Base-by-base conservation (phyloP, 2,113 vertebrate genomes). In the Solea senegalensis region DNA sequence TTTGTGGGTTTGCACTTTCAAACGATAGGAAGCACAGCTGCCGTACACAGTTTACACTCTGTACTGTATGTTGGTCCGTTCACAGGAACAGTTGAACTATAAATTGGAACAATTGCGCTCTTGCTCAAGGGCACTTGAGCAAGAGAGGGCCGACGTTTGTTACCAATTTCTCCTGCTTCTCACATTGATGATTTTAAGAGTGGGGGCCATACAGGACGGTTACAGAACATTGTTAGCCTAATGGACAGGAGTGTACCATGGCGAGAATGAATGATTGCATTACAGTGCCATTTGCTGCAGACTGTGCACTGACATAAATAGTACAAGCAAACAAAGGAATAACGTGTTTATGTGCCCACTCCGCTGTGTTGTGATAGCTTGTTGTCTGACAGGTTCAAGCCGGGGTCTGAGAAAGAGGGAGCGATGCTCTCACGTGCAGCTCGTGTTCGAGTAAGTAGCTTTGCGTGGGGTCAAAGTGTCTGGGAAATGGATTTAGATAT, bases 191-290 rank as follows among this genome's bases (percentile, higher is more conserved):
- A 80, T 74, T 87, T 83, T 68, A 84, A 63, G 74, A 76, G 57
- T 59, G 55, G 61, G 71, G 58, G 66, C 73, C 62, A 13, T 9
- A 45, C 72, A 3, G 60, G 72, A 82, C 41, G 14, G 63, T 66
- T 74, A 28, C 66, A 75, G 76, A 74, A 81, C 68, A 66, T 80
- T 83, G 77, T 90, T 87, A 90, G 77, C 65, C 81, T 86, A 88
- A 88, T 85, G 84, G 84, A 89, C 67, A 21, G 73, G 77, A 78
- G 82, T 55, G 1, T 53, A 48, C 72, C 55, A 83, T 44, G 72
- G 85, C 76, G 63, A 49, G 75, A 80, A 85, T 86, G 85, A 90
- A 73, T 88, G 80, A 89, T 86, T 88, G 70, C 72, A 89, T 88
- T 86, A 89, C 1, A 54, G 69, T 63, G 76, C 80, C 82, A 87